Evolutionary conservation across 2,888 invertebrate genomes (phyloP).

Genomic region (Camponotus fellah): DNA sequence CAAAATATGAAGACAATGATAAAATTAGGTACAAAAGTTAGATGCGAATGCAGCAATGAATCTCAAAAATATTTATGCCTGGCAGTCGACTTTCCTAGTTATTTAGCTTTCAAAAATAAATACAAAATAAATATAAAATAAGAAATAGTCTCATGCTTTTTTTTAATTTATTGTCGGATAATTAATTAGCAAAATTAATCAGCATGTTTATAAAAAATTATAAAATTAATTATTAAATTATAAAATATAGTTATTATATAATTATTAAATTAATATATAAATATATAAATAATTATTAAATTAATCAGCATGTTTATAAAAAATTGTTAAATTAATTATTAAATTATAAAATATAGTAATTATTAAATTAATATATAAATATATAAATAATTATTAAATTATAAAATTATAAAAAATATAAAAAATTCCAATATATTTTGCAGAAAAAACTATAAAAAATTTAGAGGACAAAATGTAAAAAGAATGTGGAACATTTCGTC

Average conservation of each 20-base stretch:
- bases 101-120: background rate
- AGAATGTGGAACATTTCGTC: too few relatives aligned
- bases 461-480: constrained; percentile 26
- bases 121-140: background rate
- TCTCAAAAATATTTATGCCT: background rate
- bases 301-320: background rate
- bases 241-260: too few relatives aligned
- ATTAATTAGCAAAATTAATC: background rate
- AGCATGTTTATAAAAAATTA: background rate
- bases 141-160: background rate
- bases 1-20: background rate
- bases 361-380: too few relatives aligned
- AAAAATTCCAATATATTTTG: background rate
- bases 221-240: too few relatives aligned
- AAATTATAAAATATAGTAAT: too few relatives aligned
- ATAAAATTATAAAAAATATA: constrained; percentile 2
- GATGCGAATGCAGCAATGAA: background rate
- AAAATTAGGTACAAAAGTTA: background rate
- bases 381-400: too few relatives aligned
- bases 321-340: too few relatives aligned
- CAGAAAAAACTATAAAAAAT: constrained; percentile 33
- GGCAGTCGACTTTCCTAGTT: background rate
- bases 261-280: too few relatives aligned
- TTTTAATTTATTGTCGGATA: background rate
- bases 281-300: too few relatives aligned